Conservation (phyloP, 2,888 invertebrate species). For the Frankliniella intonsa region DNA sequence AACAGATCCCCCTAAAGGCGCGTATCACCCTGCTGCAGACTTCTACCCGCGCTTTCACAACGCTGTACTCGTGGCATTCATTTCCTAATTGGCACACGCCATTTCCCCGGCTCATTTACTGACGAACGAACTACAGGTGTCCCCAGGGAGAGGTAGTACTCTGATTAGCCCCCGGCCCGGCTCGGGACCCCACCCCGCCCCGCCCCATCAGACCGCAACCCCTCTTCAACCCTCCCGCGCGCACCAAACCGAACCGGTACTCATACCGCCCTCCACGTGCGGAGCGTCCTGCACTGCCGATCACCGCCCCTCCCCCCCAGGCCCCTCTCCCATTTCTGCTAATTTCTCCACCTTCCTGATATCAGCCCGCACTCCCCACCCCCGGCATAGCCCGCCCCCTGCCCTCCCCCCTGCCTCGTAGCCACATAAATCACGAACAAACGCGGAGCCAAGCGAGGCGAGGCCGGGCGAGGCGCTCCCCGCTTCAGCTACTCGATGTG, state of each 20-base stretch:
- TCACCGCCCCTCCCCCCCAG: neutral
- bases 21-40: no score
- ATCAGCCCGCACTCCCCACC: neutral
- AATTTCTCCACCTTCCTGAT: slow-evolving; percentile 1
- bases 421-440: slow-evolving; percentile 25
- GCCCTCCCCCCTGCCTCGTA: neutral
- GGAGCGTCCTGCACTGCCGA: neutral
- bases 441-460: neutral
- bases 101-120: no score
- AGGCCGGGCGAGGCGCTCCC: neutral
- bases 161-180: neutral
- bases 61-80: no score
- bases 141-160: no score
- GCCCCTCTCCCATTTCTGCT: neutral
- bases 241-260: no score
- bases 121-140: no score
- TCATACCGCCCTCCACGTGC: no score
- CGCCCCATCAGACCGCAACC: no score
- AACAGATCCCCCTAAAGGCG: no score
- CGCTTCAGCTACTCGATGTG: neutral
- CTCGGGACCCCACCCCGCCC: neutral
- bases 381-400: neutral
- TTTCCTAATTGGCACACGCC: no score
- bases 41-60: no score
- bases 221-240: no score